Evolutionary conservation across 2,113 vertebrate genomes (phyloP).

Genomic region (Erythrocercus mccallii): DNA sequence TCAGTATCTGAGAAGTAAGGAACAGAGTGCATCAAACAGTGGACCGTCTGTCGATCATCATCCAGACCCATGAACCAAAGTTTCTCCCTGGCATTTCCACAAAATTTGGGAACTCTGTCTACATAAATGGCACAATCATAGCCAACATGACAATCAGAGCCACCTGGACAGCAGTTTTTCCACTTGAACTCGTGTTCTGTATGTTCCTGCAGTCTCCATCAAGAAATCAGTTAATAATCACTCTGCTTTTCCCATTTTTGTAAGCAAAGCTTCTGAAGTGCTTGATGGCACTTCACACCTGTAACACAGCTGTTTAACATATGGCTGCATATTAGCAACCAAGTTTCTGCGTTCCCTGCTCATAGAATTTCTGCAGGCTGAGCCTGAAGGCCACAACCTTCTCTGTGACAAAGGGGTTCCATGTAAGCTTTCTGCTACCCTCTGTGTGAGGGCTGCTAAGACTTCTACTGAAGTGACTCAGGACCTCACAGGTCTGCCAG

Average conservation of each 20-base stretch:
- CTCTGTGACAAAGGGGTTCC: neutral
- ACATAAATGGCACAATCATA: rapidly evolving
- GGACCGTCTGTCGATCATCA: neutral
- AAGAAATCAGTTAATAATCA: neutral
- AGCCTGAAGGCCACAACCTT: neutral
- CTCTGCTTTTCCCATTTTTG: neutral
- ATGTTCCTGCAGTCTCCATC: neutral
- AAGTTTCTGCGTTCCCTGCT: neutral
- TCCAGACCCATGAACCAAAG: neutral
- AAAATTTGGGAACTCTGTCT: neutral
- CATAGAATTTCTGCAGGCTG: neutral
- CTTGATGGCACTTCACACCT: neutral
- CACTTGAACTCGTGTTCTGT: neutral
- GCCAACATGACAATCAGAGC: neutral
- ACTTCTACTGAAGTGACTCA: neutral
- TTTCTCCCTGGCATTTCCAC: neutral
- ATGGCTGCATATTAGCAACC: neutral
- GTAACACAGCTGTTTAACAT: neutral
- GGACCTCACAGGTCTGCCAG: neutral
- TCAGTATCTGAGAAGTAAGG: neutral
- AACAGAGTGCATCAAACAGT: neutral
- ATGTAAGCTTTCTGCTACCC: neutral
- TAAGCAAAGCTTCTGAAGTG: neutral
- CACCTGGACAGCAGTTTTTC: neutral
- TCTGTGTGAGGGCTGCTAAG: neutral